Base-by-base conservation (phyloP, 2,888 invertebrate species). In the Celastrina argiolus region DNA sequence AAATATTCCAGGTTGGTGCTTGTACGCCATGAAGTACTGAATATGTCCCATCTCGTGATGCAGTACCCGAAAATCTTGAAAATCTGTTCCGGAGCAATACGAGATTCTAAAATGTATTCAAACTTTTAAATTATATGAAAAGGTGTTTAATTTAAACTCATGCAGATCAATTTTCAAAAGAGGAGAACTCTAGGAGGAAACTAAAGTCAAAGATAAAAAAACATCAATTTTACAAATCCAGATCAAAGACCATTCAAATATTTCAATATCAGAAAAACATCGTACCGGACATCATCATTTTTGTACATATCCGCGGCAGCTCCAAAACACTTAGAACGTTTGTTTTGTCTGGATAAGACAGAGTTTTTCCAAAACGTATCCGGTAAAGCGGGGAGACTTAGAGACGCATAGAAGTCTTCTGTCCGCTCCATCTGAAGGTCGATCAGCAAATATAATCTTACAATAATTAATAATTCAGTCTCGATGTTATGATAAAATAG, bases 31-130 rank as follows among this genome's bases (percentile, higher is more conserved):
- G 73, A 93, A 95, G 75, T 96, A 96, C 63, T 95, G 92, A 41
- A 95, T 92, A 72, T 96, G 95, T 0, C 96, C 96, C 86, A 96
- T 92, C 79, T 96, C 95, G 78, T 96, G 95, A 73, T 94, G 93
- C 1, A 95, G 85, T 0, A 94, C 93, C 70, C 93, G 92, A 63
- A 95, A 92, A 76, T 95, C 94, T 72, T 94, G 92, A 75, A 92
- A 89, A 0, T 88, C 90, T 1, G 88, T 84, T 22, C 90, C 88
- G 0, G 94, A 92, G 74, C 95, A 96, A 75, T 94, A 92, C 39
- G 95, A 79, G 72, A 95, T 89, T 71, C 95, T 94, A 76, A 63
- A 91, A 88, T 56, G 2, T 22, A 56, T n/a, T n/a, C n/a, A n/a
- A n/a, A n/a, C n/a, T n/a, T n/a, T n/a, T n/a, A n/a, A n/a, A n/a